A percentile compares a stretch with the other conserved stretches of the same genome.
These are phyloP conservation scores for Drosophila miranda DNA, from an alignment of 1,140 invertebrate genomes.

Conservation along the genomic window DNA sequence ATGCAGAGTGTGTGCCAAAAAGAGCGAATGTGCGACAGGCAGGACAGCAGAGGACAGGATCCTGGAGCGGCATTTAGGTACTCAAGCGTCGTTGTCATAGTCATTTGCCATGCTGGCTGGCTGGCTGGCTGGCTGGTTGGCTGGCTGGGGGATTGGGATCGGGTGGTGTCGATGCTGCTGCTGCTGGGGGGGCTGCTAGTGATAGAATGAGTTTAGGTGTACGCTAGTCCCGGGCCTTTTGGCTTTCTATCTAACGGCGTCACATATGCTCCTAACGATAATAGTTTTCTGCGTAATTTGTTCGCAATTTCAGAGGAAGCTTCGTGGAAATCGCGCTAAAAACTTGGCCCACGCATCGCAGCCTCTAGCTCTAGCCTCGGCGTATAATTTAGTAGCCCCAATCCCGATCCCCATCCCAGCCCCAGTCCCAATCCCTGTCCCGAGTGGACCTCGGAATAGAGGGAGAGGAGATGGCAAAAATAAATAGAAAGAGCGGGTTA, in stretches of 20 bases:
- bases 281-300: slow-evolving; percentile 82
- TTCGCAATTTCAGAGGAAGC: slow-evolving; percentile 72
- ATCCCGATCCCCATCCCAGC: too few relatives aligned
- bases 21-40: not conserved
- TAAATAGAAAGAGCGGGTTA: slow-evolving; percentile 27
- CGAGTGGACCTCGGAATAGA: slow-evolving; percentile 1
- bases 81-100: slow-evolving; percentile 61
- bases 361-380: slow-evolving; percentile 10
- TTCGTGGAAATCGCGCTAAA: slow-evolving; percentile 54
- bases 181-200: not conserved
- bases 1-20: slow-evolving; percentile 37
- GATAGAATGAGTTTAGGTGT: slow-evolving; percentile 32
- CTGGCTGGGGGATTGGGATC: not conserved
- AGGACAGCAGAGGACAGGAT: slow-evolving; percentile 21
- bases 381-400: slow-evolving; percentile 72
- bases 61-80: slow-evolving; percentile 68
- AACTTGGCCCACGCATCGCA: slow-evolving; percentile 43
- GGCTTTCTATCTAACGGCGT: slow-evolving; percentile 62
- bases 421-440: too few relatives aligned
- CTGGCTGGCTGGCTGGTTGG: not conserved
- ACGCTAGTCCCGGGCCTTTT: slow-evolving; percentile 28
- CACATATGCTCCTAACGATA: slow-evolving; percentile 81
- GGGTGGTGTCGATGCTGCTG: not conserved
- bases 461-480: slow-evolving; percentile 25
- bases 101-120: slow-evolving; percentile 50